Evolutionary conservation across 2,797 vertebrate species (phyloP).

Genomic region (Staurois parvus): DNA sequence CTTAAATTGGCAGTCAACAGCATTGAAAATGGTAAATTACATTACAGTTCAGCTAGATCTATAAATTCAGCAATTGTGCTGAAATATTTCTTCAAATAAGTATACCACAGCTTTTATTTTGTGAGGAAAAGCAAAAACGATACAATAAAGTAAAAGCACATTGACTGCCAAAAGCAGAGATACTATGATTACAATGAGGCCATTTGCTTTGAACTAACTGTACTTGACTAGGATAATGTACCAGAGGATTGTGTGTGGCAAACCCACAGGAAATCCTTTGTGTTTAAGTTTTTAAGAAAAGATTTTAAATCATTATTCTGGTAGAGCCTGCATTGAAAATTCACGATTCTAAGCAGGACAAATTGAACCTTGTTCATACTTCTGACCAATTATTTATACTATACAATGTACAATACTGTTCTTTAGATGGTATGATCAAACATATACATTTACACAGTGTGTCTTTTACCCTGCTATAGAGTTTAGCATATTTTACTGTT

Average conservation of each 20-base stretch:
- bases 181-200: constrained; percentile 73
- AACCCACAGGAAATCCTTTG: constrained; percentile 76
- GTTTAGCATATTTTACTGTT: constrained; percentile 32
- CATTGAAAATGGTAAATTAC: constrained; percentile 64
- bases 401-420: constrained; percentile 34
- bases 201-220: constrained; percentile 79
- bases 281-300: constrained; percentile 76
- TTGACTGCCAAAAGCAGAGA: constrained; percentile 68
- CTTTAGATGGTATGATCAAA: constrained; percentile 38
- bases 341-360: constrained; percentile 61
- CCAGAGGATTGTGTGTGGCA: constrained; percentile 74
- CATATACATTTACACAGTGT: constrained; percentile 38
- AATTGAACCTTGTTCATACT: constrained; percentile 45
- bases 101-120: constrained; percentile 60
- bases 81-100: constrained; percentile 68
- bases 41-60: constrained; percentile 67
- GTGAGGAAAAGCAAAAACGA: constrained; percentile 59
- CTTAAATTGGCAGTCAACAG: constrained; percentile 66
- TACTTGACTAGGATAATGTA: constrained; percentile 72
- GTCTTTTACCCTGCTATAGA: constrained; percentile 17
- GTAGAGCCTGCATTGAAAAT: constrained; percentile 68
- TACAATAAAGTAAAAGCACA: constrained; percentile 60
- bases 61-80: constrained; percentile 65
- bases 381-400: constrained; percentile 49
- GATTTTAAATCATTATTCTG: constrained; percentile 74